Percentiles rank a stretch among this genome's conserved stretches.
Evolutionary conservation across 2,797 vertebrate genomes (phyloP).

Genomic region (Darevskia mixta): DNA sequence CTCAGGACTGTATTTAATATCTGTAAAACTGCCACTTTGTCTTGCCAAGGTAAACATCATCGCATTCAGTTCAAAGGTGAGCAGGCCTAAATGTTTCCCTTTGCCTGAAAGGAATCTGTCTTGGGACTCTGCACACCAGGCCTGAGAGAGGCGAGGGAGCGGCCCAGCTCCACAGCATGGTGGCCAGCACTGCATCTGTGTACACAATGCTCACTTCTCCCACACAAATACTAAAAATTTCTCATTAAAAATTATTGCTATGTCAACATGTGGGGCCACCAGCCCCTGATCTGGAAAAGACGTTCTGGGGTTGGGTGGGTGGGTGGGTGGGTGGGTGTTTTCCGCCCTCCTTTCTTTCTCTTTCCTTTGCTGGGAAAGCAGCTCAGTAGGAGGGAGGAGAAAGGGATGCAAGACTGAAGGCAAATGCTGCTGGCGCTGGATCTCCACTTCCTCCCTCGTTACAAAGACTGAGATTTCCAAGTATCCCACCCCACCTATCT

Average conservation of each 20-base stretch:
- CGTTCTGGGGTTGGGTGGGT: conserved; percentile 64
- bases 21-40: conserved; percentile 98
- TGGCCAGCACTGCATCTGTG: conserved; percentile 87
- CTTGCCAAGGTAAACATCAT: conserved; percentile 99
- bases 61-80: conserved; percentile 98
- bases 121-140: conserved; percentile 84
- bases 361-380: conserved; percentile 65
- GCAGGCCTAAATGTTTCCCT: conserved; percentile 94
- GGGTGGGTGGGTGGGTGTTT: background rate
- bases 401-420: conserved; percentile 63
- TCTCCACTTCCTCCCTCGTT: conserved; percentile 68
- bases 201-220: conserved; percentile 87
- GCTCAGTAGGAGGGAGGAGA: conserved; percentile 21
- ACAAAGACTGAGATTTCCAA: conserved; percentile 71
- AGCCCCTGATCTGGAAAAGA: conserved; percentile 82
- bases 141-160: conserved; percentile 81
- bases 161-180: conserved; percentile 64
- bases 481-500: conserved; percentile 71
- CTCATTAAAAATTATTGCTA: conserved; percentile 88
- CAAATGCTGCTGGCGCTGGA: conserved; percentile 69
- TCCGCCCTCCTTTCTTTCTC: conserved; percentile 37
- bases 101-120: conserved; percentile 89
- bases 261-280: conserved; percentile 84
- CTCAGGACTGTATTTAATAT: conserved; percentile 98
- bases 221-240: conserved; percentile 87